A percentile compares a stretch with the other conserved stretches of the same genome.
phyloP scores from a whole-genome alignment of 2,888 invertebrate species.

The Archips crataeganus region DNA sequence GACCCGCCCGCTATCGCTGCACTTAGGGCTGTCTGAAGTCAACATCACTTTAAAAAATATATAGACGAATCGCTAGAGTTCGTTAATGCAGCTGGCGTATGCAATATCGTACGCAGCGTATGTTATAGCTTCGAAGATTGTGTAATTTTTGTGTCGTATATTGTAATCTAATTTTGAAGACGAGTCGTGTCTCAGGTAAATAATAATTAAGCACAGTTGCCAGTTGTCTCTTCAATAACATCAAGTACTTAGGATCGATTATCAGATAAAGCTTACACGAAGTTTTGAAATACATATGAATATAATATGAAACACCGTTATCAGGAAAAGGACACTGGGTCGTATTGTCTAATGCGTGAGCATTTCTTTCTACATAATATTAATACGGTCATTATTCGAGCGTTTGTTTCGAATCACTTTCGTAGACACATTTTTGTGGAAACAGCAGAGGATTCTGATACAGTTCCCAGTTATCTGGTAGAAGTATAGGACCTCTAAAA shows the following conservation, averaged over 20 bases:
- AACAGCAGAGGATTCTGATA: too few relatives aligned
- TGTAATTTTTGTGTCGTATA: too few relatives aligned
- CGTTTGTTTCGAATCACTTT: too few relatives aligned
- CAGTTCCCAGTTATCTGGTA: too few relatives aligned
- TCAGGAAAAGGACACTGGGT: neutral
- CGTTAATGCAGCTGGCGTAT: too few relatives aligned
- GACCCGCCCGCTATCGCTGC: constrained; percentile 34
- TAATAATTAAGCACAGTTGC: neutral
- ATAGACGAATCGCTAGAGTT: neutral
- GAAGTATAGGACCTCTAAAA: too few relatives aligned
- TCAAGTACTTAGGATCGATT: neutral
- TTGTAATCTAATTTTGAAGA: neutral
- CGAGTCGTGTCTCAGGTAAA: neutral
- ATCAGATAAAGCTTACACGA: neutral
- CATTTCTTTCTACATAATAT: too few relatives aligned
- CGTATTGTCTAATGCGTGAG: too few relatives aligned
- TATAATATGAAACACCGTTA: neutral
- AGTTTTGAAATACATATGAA: neutral
- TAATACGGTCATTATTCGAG: too few relatives aligned
- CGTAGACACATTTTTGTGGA: too few relatives aligned
- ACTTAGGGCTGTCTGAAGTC: constrained; percentile 18
- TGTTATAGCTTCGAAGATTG: too few relatives aligned
- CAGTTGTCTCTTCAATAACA: neutral
- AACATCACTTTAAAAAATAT: neutral
- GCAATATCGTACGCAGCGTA: too few relatives aligned